phyloP scores from a whole-genome alignment of 2,888 invertebrate species.

The Dolichomitus sp. region DNA sequence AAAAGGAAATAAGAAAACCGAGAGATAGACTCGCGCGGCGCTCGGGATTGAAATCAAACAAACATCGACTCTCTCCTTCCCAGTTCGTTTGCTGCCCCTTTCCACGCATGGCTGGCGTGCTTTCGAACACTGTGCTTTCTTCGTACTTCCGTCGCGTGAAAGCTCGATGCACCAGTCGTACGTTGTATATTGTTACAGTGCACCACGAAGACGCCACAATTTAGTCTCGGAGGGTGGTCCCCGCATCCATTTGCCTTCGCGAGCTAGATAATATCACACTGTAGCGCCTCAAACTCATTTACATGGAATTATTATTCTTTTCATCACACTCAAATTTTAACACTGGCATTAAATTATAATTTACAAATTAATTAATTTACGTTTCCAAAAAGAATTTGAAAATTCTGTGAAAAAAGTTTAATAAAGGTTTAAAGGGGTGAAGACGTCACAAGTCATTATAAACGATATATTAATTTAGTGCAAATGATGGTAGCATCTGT shows the following conservation, averaged over 20 bases:
- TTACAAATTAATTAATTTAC: too few species aligned
- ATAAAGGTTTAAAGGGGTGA: too few species aligned
- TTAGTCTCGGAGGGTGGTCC: conserved; percentile 58
- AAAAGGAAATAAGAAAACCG: conserved; percentile 43
- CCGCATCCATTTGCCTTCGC: conserved; percentile 19
- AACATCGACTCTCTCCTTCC: conserved; percentile 52
- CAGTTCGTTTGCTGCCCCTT: conserved; percentile 30
- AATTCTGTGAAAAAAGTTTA: too few species aligned
- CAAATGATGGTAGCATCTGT: background rate
- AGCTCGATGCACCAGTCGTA: conserved; percentile 48
- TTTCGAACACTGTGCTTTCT: conserved; percentile 54
- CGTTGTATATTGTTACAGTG: conserved; percentile 66
- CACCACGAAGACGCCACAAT: conserved; percentile 49
- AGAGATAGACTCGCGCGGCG: conserved; percentile 41
- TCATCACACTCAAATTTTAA: background rate
- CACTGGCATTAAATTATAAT: too few species aligned
- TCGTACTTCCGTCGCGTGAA: conserved; percentile 65
- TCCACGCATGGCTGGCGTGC: conserved; percentile 21
- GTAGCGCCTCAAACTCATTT: background rate
- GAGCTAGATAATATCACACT: background rate
- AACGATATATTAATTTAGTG: background rate
- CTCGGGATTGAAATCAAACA: conserved; percentile 66
- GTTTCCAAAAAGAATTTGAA: too few species aligned
- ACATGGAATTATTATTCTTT: background rate
- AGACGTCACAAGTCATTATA: background rate